Conservation (phyloP, 2,888 invertebrate species). For the Caenorhabditis sp. region DNA sequence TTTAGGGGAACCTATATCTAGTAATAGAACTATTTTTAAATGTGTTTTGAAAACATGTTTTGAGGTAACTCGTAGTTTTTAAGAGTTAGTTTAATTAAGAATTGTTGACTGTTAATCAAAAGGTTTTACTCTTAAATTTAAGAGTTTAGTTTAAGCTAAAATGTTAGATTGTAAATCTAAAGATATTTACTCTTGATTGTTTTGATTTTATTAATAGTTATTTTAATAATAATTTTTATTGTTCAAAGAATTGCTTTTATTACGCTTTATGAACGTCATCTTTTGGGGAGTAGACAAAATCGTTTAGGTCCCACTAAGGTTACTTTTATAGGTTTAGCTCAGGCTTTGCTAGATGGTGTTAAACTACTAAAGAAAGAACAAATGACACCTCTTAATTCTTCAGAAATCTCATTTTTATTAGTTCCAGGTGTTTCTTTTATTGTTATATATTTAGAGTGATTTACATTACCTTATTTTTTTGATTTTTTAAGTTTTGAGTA, state of each 20-base stretch:
- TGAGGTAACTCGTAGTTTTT: conserved; percentile 51
- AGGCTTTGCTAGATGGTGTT: conserved; percentile 61
- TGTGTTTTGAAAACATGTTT: conserved; percentile 60
- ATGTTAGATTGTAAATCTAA: conserved; percentile 61
- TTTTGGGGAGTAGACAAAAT: conserved; percentile 54
- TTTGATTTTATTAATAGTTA: conserved; percentile 40
- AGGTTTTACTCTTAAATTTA: conserved; percentile 51
- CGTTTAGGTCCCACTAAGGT: conserved; percentile 61
- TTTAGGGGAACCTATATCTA: conserved; percentile 61
- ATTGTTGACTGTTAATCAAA: conserved; percentile 59
- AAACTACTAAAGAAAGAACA: conserved; percentile 60
- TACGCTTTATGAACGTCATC: conserved; percentile 60
- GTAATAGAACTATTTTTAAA: conserved; percentile 50
- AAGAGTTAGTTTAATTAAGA: conserved; percentile 58
- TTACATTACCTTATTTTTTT: conserved; percentile 54
- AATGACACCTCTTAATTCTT: conserved; percentile 48
- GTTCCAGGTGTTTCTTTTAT: conserved; percentile 56
- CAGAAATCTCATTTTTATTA: conserved; percentile 56
- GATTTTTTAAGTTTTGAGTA: conserved; percentile 57
- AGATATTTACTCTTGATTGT: conserved; percentile 47
- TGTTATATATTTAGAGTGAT: conserved; percentile 48
- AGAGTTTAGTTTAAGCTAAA: conserved; percentile 55
- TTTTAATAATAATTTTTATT: conserved; percentile 55
- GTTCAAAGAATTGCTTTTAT: conserved; percentile 60
- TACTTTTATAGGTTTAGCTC: conserved; percentile 56